Evolutionary conservation across 2,113 vertebrate species (phyloP), one percentile per base, ranked within the genome.

Genomic region (Notiomystis cincta): DNA sequence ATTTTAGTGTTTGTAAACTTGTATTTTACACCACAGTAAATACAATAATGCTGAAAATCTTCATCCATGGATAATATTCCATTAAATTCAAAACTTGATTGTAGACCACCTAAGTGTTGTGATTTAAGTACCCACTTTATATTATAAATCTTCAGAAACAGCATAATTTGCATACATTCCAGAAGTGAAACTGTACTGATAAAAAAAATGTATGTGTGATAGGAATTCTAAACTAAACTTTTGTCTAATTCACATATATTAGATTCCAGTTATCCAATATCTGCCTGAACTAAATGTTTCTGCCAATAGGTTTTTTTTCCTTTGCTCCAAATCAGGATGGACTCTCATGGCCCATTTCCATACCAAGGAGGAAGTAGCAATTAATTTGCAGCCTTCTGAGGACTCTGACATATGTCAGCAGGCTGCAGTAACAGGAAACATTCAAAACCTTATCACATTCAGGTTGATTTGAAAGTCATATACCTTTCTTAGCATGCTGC

Each of bases 391-490:
- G n/a, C 24, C 28, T 88, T 90, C 50, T 82, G 56, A 73, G 47
- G 50, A 53, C 66, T 89, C 44, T 92, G 70, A 85, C 12, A 44
- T 67, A 88, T 75, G 45, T 48, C 78, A 89, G 65, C 69, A 81
- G 33, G 44, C 35, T 87, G n/a, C 58, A 47, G 44, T 66, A 81
- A 83, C 15, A 77, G 77, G 76, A 87, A 60, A 51, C 37, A 56
- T 75, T 77, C 22, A 78, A 62, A 89, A 75, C 51, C 11, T 86
- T 88, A 33, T 60, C 89, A 81, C 22, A 48, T 22, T 78, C 50
- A 79, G 19, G 38, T 77, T 87, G 80, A 81, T 92, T 87, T 95
- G 60, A 95, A 96, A 95, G 47, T 58, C 69, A 51, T 87, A 78
- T 83, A 75, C 76, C 87, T 95, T 92, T 90, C 90, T 72, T 96